Percentiles rank a stretch among this genome's conserved stretches.
Evolutionary conservation across 2,888 invertebrate genomes (phyloP).

Genomic region (Balanococcus diminutus): DNA sequence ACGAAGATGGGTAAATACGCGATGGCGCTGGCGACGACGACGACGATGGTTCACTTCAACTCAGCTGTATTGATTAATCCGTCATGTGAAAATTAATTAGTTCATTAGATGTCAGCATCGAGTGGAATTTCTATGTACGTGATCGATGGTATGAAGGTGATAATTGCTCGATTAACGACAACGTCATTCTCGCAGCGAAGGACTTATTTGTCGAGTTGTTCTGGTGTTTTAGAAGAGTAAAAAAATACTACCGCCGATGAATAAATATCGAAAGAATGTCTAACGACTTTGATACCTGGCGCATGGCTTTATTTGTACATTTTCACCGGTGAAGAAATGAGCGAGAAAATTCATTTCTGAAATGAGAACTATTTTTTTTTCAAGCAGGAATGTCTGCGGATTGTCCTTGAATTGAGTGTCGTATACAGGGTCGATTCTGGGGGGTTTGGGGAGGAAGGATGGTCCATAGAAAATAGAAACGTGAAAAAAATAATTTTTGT

Average conservation of each 20-base stretch:
- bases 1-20: neutral
- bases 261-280: neutral
- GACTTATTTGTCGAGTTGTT: conserved; percentile 26
- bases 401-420: too few species aligned
- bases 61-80: neutral
- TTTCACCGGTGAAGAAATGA: neutral
- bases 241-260: neutral
- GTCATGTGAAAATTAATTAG: conserved; percentile 32
- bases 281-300: neutral
- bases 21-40: neutral
- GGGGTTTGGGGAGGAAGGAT: too few species aligned
- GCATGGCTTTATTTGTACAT: neutral
- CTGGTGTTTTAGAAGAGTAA: neutral
- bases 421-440: too few species aligned
- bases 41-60: neutral
- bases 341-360: neutral
- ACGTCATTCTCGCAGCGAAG: conserved; percentile 25
- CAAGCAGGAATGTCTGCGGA: too few species aligned
- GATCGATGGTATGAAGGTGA: conserved; percentile 37
- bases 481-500: too few species aligned
- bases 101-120: neutral
- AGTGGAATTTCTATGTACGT: conserved; percentile 17
- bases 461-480: too few species aligned
- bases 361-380: neutral
- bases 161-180: conserved; percentile 21